These are phyloP conservation scores for Tribolium madens DNA, from an alignment of 1,140 invertebrate genomes.

Conservation along the genomic window DNA sequence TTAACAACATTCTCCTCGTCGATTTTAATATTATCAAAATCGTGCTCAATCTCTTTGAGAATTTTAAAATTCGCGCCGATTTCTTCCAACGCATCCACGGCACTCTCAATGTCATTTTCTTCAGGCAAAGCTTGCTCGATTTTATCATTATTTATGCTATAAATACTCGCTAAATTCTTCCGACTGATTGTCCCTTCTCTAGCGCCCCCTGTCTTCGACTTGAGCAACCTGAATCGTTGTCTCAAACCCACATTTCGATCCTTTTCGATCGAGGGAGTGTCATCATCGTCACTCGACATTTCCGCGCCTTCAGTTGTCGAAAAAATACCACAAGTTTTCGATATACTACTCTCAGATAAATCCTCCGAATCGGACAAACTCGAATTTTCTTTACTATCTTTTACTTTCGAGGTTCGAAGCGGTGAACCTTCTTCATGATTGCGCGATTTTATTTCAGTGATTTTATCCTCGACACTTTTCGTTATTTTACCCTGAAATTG, in stretches of 20 bases:
- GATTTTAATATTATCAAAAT: constrained; percentile 61
- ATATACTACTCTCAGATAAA: constrained; percentile 63
- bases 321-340: constrained; percentile 62
- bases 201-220: constrained; percentile 33
- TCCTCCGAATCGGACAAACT: constrained; percentile 74
- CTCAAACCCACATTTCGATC: constrained; percentile 50
- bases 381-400: constrained; percentile 68
- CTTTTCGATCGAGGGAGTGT: constrained; percentile 60
- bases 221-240: constrained; percentile 56
- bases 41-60: constrained; percentile 48
- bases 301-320: constrained; percentile 64
- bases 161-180: constrained; percentile 56
- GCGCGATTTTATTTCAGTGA: constrained; percentile 70
- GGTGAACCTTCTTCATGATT: constrained; percentile 61
- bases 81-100: constrained; percentile 69
- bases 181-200: constrained; percentile 57
- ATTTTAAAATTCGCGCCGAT: constrained; percentile 47
- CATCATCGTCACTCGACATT: constrained; percentile 64
- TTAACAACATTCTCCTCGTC: constrained; percentile 60
- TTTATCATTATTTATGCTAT: constrained; percentile 61
- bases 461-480: constrained; percentile 75
- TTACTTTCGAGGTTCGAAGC: constrained; percentile 48
- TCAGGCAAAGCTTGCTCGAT: constrained; percentile 55
- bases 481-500: constrained; percentile 70
- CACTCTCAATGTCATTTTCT: constrained; percentile 67